Conservation (phyloP, 2,113 vertebrate species). For the Alligator mississippiensis region DNA sequence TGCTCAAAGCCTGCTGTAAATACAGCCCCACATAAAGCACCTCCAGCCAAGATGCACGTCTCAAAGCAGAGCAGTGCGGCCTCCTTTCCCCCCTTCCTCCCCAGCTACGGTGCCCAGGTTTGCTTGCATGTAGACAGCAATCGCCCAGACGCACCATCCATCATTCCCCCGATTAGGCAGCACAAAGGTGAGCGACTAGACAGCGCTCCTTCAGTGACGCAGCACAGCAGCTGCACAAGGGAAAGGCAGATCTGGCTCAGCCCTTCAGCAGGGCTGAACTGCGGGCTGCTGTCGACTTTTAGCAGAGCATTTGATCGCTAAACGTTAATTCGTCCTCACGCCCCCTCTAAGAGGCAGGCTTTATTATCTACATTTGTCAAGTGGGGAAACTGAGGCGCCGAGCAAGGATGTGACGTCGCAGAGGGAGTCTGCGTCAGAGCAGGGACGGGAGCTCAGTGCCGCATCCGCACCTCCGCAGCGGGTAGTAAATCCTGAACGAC, state of each 20-base stretch:
- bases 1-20: background rate
- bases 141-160: background rate
- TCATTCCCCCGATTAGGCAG: background rate
- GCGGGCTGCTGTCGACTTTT: background rate
- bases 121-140: background rate
- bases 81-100: background rate
- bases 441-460: background rate
- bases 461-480: too few relatives aligned
- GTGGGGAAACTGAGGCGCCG: background rate
- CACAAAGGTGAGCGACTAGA: background rate
- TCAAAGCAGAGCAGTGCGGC: background rate
- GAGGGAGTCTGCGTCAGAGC: background rate
- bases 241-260: background rate
- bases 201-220: background rate
- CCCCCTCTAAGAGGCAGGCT: background rate
- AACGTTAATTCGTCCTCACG: background rate
- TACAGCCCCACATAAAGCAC: background rate
- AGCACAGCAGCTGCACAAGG: background rate
- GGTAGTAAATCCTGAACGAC: background rate
- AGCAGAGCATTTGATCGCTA: background rate
- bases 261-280: background rate
- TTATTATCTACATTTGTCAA: background rate
- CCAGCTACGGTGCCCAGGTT: background rate
- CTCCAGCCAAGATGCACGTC: background rate
- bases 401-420: background rate